Percentiles rank a stretch among this genome's conserved stretches.
Evolutionary conservation across 2,797 vertebrate genomes (phyloP).

Genomic region (Neoniphon sammara): DNA sequence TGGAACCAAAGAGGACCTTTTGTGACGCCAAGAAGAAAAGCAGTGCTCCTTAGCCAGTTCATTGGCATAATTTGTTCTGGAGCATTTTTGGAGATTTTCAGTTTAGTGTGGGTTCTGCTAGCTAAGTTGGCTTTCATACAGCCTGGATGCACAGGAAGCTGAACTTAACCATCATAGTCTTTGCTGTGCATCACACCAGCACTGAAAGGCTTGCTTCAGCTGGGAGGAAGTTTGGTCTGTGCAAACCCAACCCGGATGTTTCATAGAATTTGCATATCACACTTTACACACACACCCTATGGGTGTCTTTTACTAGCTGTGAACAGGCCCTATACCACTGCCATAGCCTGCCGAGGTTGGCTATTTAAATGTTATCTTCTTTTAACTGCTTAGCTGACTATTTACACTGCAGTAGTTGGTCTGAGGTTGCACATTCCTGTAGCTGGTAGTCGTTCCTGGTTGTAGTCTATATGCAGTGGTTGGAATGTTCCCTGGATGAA

Average conservation of each 20-base stretch:
- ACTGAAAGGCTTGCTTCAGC: constrained; percentile 10
- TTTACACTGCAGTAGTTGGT: constrained; percentile 22
- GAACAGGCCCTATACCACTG: background rate
- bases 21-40: too few relatives aligned
- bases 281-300: background rate
- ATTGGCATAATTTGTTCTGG: too few relatives aligned
- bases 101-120: too few relatives aligned
- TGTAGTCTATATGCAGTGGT: constrained; percentile 38
- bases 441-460: constrained; percentile 31
- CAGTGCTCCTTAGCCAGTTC: too few relatives aligned
- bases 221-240: constrained; percentile 61
- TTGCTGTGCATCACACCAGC: background rate
- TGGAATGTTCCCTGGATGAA: constrained; percentile 12
- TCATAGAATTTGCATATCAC: constrained; percentile 48
- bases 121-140: background rate
- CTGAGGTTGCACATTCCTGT: constrained; percentile 66
- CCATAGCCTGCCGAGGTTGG: background rate
- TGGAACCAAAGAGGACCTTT: too few relatives aligned
- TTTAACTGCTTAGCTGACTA: constrained; percentile 20
- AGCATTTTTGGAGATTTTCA: too few relatives aligned
- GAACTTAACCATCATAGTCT: background rate
- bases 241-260: constrained; percentile 63
- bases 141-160: background rate
- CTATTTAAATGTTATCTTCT: constrained; percentile 18
- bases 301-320: constrained; percentile 2